Evolutionary conservation across 2,113 vertebrate genomes (phyloP).

Genomic region (Mesitornis unicolor): DNA sequence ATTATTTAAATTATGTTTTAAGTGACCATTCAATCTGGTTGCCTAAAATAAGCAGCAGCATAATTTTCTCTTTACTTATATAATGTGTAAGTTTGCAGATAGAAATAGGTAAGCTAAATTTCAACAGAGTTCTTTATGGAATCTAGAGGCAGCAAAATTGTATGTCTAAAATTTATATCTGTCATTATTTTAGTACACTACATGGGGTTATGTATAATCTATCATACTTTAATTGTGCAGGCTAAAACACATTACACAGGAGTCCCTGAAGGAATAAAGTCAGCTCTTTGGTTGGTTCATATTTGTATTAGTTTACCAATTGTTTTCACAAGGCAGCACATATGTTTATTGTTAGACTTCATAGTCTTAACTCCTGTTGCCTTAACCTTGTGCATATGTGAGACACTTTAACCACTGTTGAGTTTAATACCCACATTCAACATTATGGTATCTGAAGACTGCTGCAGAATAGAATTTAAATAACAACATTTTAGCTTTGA

Average conservation of each 20-base stretch:
- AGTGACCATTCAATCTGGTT: not conserved
- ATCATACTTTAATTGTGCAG: not conserved
- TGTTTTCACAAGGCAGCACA: not conserved
- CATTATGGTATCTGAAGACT: not conserved
- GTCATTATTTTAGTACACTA: accelerated
- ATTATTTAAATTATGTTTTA: not conserved
- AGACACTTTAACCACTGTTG: not conserved
- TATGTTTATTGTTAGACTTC: not conserved
- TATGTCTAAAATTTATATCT: not conserved
- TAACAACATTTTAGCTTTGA: not conserved
- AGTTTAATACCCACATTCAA: not conserved
- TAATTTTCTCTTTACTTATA: not conserved
- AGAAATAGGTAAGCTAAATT: not conserved
- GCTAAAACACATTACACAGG: accelerated
- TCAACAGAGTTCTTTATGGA: not conserved
- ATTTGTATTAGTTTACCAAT: not conserved
- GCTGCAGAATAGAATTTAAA: not conserved
- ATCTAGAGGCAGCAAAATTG: not conserved
- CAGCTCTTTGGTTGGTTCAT: not conserved
- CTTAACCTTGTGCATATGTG: not conserved
- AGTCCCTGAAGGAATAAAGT: not conserved
- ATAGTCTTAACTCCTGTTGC: not conserved
- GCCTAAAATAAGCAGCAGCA: not conserved
- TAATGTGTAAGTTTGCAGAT: not conserved
- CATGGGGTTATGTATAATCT: not conserved